Evolutionary conservation across 1,140 invertebrate species (phyloP).

Genomic region (Vanessa tameamea): DNA sequence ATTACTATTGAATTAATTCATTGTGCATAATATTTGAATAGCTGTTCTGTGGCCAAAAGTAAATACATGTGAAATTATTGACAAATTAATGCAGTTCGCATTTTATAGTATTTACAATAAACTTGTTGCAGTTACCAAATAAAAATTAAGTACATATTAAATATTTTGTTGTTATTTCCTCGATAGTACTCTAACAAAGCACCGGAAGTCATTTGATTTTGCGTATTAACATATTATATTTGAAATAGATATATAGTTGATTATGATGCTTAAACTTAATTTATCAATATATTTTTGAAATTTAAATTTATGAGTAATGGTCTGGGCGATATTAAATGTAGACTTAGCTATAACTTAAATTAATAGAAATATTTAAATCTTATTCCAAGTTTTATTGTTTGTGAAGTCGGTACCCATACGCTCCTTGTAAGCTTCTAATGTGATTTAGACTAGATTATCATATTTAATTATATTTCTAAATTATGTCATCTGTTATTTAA

Average conservation of each 20-base stretch:
- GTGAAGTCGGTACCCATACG: background rate
- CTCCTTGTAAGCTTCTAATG: background rate
- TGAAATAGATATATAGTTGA: too few relatives aligned
- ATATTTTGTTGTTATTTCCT: conserved; percentile 16
- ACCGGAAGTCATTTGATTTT: too few relatives aligned
- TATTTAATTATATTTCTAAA: background rate
- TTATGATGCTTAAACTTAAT: too few relatives aligned
- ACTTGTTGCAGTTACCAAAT: conserved; percentile 74
- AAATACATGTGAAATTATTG: background rate
- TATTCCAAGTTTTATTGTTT: background rate
- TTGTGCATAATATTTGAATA: background rate
- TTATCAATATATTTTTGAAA: too few relatives aligned
- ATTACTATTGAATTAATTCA: background rate
- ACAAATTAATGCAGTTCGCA: conserved; percentile 23
- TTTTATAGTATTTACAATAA: conserved; percentile 56
- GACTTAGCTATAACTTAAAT: background rate
- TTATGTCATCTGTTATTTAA: background rate
- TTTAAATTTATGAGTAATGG: background rate
- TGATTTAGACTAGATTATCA: background rate
- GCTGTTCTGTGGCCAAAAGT: background rate
- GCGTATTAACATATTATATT: too few relatives aligned
- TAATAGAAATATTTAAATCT: background rate
- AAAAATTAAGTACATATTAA: conserved; percentile 64
- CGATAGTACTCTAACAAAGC: background rate
- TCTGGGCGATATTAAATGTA: background rate